Evolutionary conservation across 1,140 invertebrate species (phyloP).

Genomic region (Neotoxoptera formosana): DNA sequence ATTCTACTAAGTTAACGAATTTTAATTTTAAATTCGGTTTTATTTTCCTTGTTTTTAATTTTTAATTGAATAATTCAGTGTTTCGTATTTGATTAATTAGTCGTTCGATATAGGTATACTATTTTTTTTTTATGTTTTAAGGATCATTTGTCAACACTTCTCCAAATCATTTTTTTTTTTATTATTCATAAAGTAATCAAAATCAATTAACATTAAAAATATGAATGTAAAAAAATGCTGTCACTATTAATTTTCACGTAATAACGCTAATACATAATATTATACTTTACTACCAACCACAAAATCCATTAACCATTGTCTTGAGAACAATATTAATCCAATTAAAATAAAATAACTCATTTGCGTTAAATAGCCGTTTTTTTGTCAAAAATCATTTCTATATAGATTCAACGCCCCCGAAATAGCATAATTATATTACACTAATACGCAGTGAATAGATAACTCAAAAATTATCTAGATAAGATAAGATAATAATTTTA

Average conservation of each 20-base stretch:
- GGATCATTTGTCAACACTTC: neutral
- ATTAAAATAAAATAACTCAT: neutral
- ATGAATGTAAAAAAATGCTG: neutral
- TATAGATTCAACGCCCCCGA: neutral
- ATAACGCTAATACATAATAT: neutral
- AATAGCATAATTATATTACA: neutral
- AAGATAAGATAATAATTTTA: too few species aligned
- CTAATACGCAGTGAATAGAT: too few species aligned
- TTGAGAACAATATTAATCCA: neutral
- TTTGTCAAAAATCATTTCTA: neutral
- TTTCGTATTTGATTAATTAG: neutral
- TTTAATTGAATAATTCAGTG: neutral
- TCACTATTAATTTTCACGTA: neutral
- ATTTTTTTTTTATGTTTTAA: neutral
- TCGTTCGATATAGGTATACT: neutral
- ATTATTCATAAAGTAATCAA: neutral
- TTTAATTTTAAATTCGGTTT: neutral
- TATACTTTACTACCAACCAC: neutral
- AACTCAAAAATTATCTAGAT: too few species aligned
- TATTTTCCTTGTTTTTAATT: conserved; percentile 5
- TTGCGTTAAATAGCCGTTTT: neutral
- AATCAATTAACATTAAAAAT: neutral
- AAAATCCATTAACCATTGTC: neutral
- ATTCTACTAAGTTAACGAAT: neutral
- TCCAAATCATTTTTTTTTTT: neutral